These are phyloP conservation scores for Sebastes hopkinsi DNA, from an alignment of 2,797 vertebrate genomes.

Conservation along the genomic window DNA sequence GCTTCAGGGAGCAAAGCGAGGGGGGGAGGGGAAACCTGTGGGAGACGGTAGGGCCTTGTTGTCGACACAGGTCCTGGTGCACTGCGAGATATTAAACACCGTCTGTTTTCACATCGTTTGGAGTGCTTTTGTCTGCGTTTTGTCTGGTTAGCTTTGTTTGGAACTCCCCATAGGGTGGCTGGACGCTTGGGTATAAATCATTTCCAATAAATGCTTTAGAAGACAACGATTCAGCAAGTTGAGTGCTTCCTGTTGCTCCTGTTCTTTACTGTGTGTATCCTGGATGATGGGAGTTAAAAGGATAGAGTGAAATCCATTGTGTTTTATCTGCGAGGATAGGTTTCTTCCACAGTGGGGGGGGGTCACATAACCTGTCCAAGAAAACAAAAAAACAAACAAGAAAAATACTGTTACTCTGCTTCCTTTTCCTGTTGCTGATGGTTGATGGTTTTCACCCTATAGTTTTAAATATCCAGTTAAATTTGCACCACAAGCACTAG, in stretches of 20 bases:
- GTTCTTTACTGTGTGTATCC: background rate
- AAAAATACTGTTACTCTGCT: background rate
- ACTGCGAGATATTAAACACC: constrained; percentile 35
- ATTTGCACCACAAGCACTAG: background rate
- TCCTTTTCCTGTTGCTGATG: background rate
- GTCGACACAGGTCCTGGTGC: constrained; percentile 43
- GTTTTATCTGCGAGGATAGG: background rate
- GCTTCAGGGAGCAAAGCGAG: constrained; percentile 58
- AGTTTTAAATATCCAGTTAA: constrained; percentile 16
- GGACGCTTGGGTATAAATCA: constrained; percentile 23
- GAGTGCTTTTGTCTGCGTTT: constrained; percentile 6
- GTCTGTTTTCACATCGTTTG: constrained; percentile 24
- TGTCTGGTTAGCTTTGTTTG: constrained; percentile 11
- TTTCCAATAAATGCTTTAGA: constrained; percentile 41
- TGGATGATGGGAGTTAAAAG: constrained; percentile 20
- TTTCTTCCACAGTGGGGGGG: background rate
- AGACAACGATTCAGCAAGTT: constrained; percentile 41
- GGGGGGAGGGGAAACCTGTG: constrained; percentile 66
- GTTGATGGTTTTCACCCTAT: background rate
- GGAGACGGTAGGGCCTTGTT: constrained; percentile 43
- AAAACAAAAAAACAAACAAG: no score
- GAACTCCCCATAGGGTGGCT: background rate
- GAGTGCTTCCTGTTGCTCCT: constrained; percentile 23
- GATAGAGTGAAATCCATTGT: background rate
- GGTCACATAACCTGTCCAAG: background rate